Percentiles rank a stretch among this genome's conserved stretches.
Evolutionary conservation across 2,113 vertebrate genomes (phyloP).

Genomic region (Pelecanoides urinatrix): DNA sequence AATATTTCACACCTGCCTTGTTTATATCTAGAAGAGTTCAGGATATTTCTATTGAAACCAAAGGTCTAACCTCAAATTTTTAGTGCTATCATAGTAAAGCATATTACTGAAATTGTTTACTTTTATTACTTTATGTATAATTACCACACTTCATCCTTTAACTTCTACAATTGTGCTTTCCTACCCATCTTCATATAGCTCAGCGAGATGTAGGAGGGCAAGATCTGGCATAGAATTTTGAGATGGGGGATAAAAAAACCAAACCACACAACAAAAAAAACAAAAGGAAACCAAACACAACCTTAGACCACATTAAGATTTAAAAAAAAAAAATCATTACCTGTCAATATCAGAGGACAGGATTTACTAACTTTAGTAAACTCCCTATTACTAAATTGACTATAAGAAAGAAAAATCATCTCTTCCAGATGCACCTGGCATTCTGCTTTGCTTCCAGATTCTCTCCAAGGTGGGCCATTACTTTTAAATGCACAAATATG

Average conservation of each 20-base stretch:
- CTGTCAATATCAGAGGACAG: neutral
- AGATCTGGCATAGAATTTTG: neutral
- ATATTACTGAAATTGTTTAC: neutral
- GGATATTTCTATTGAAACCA: neutral
- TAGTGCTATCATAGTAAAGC: neutral
- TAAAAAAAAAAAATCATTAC: neutral
- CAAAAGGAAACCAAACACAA: neutral
- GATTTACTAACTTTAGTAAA: neutral
- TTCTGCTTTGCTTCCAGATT: neutral
- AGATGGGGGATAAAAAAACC: neutral
- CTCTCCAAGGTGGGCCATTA: neutral
- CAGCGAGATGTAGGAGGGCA: neutral
- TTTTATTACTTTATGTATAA: neutral
- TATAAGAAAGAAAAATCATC: neutral
- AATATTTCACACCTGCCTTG: neutral
- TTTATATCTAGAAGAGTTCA: neutral
- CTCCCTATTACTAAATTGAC: neutral
- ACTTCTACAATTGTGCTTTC: neutral
- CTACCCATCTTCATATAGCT: neutral
- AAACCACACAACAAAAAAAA: neutral
- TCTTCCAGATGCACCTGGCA: neutral
- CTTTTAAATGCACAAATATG: neutral
- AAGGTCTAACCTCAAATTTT: neutral
- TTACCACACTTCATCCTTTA: neutral
- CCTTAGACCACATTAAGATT: neutral